Evolutionary conservation across 2,888 invertebrate genomes (phyloP).

Genomic region (Tenodera sinensis): DNA sequence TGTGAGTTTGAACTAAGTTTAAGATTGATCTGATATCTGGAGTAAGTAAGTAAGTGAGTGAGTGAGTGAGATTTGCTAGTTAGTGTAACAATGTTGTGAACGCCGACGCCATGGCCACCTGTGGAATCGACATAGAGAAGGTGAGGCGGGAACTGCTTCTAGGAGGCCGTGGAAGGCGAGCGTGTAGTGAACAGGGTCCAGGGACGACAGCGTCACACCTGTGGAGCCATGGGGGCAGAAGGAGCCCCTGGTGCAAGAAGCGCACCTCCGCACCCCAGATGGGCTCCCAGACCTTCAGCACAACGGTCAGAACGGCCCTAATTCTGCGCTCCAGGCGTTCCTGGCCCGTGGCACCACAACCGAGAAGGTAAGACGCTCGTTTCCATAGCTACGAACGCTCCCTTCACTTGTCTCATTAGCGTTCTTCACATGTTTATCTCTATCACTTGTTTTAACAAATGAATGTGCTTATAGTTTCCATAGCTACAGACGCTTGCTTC

Average conservation of each 20-base stretch:
- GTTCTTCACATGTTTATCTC: too few species aligned
- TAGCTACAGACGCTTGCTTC: too few species aligned
- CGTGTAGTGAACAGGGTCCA: conserved; percentile 67
- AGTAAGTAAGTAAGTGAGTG: background rate
- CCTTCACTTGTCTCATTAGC: background rate
- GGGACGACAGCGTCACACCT: conserved; percentile 42
- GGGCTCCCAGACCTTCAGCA: conserved; percentile 42
- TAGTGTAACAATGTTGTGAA: background rate
- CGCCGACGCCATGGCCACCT: conserved; percentile 37
- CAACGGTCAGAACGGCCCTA: conserved; percentile 42
- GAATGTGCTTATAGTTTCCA: too few species aligned
- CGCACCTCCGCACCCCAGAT: conserved; percentile 71
- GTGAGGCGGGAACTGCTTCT: conserved; percentile 51
- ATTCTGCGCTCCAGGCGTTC: conserved; percentile 67
- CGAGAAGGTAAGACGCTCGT: conserved; percentile 55
- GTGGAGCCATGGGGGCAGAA: conserved; percentile 45
- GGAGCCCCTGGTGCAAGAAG: conserved; percentile 54
- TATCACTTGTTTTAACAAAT: too few species aligned
- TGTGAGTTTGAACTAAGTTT: too few species aligned
- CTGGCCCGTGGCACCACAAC: conserved; percentile 72
- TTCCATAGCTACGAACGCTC: too few species aligned
- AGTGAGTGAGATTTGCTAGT: background rate
- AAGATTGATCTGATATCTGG: too few species aligned
- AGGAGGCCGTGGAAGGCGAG: conserved; percentile 55
- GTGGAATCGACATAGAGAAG: conserved; percentile 35